Percentiles rank a stretch among this genome's conserved stretches.
Conservation (phyloP, 2,797 vertebrate genomes). For the Poecilia wingei region DNA sequence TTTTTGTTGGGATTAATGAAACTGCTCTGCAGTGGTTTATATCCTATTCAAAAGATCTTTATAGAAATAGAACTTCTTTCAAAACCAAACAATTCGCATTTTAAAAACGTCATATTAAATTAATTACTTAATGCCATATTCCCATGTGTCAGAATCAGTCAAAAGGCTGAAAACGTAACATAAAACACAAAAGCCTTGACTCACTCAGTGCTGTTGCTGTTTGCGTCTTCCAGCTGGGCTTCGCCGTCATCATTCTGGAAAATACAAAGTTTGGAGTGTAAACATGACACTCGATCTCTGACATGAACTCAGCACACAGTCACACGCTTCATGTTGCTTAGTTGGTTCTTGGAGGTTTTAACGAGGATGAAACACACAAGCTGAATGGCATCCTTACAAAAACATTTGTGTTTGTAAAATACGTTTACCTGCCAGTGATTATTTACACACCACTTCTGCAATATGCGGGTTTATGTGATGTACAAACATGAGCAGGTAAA, state of each 20-base stretch:
- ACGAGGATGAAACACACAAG: background rate
- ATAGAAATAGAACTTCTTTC: background rate
- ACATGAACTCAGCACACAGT: background rate
- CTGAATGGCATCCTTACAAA: background rate
- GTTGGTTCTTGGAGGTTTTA: background rate
- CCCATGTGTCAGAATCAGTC: background rate
- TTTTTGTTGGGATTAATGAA: background rate
- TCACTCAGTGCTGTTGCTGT: conserved; percentile 58
- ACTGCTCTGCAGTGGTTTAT: background rate
- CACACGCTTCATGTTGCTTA: background rate
- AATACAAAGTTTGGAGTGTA: background rate
- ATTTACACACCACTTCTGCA: background rate
- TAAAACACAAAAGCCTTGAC: background rate
- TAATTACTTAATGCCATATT: background rate
- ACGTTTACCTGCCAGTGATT: background rate
- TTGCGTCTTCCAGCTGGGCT: conserved; percentile 40
- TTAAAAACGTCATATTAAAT: background rate
- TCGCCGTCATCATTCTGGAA: conserved; percentile 76
- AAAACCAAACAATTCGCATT: background rate
- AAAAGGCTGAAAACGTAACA: background rate
- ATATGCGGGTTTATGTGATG: background rate
- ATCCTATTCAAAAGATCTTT: background rate
- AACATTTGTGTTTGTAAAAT: background rate
- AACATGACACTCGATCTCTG: background rate
- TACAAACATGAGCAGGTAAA: background rate